Evolutionary conservation across 92 coral and sea anemone species (phyloP).

Genomic region (Umimayanthus kanabou): DNA sequence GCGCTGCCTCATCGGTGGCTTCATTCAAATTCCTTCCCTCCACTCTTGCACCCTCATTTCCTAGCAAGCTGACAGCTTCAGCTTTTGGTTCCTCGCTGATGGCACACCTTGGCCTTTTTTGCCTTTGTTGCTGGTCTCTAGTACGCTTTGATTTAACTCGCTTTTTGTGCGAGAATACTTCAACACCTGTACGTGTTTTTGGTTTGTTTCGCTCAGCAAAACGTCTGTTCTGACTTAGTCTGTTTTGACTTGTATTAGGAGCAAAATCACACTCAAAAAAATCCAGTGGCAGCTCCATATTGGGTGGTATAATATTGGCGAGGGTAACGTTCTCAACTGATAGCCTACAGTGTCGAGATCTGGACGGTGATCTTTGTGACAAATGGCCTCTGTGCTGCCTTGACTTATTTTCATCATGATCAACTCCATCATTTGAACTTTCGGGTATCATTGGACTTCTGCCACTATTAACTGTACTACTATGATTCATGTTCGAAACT

Average conservation of each 20-base stretch:
- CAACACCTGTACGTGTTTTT: constrained; percentile 5
- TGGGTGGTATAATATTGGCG: constrained; percentile 32
- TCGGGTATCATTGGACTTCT: constrained; percentile 8
- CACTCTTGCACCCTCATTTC: neutral
- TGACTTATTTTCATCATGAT: constrained; percentile 1
- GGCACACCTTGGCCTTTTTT: constrained; percentile 28
- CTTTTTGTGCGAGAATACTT: neutral
- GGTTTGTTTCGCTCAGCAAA: neutral
- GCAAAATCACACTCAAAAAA: constrained; percentile 27
- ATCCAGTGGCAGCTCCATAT: constrained; percentile 29
- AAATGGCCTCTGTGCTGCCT: neutral
- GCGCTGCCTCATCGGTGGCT: neutral
- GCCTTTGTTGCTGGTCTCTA: constrained; percentile 9
- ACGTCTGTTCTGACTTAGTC: constrained; percentile 18
- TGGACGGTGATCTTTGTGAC: neutral
- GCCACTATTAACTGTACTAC: neutral
- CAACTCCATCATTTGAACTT: neutral
- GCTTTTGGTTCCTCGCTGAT: constrained; percentile 8
- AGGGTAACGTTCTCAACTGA: neutral
- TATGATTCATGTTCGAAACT: constrained; percentile 17
- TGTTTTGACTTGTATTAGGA: constrained; percentile 14
- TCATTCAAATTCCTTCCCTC: neutral
- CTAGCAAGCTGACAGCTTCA: constrained; percentile 15
- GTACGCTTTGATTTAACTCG: constrained; percentile 8
- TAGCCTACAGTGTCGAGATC: constrained; percentile 17